These are phyloP conservation scores for Ecdyonurus torrentis DNA, from an alignment of 2,888 invertebrate species.

Conservation along the genomic window DNA sequence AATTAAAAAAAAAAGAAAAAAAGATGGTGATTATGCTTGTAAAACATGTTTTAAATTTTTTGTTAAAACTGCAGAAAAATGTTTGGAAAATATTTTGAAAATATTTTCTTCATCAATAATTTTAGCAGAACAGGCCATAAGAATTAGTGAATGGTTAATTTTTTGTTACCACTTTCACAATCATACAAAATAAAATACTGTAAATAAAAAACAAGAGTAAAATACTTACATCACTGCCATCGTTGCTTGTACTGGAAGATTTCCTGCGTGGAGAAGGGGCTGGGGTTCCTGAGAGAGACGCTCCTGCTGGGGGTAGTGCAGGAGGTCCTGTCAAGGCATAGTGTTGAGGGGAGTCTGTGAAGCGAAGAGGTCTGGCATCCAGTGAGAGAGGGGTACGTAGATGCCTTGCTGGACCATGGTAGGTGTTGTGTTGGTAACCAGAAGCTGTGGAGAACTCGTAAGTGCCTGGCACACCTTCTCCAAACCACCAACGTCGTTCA, in stretches of 20 bases:
- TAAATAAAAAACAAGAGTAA: constrained; percentile 5
- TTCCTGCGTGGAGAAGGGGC: constrained; percentile 56
- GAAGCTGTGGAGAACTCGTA: constrained; percentile 39
- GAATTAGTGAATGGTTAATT: too few species aligned
- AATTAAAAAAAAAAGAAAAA: too few species aligned
- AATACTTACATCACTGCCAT: constrained; percentile 39
- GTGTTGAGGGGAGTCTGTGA: constrained; percentile 59
- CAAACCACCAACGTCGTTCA: constrained; percentile 17
- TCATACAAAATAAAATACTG: too few species aligned
- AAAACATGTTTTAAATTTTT: too few species aligned
- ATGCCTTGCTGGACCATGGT: constrained; percentile 71
- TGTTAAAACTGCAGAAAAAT: too few species aligned
- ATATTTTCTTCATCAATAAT: too few species aligned
- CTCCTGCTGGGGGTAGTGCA: constrained; percentile 23
- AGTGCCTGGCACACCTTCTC: constrained; percentile 26
- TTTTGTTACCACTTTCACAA: too few species aligned
- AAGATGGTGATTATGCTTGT: too few species aligned
- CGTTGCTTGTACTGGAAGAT: constrained; percentile 48
- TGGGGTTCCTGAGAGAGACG: constrained; percentile 25
- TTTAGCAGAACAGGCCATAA: too few species aligned
- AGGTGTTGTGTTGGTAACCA: constrained; percentile 66
- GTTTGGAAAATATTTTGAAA: too few species aligned
- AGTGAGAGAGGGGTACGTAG: constrained; percentile 38
- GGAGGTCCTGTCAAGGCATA: constrained; percentile 30
- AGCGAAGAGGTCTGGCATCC: constrained; percentile 40